A percentile compares a stretch with the other conserved stretches of the same genome.
phyloP scores from a whole-genome alignment of 2,113 vertebrate species.

The Platanista minor region DNA sequence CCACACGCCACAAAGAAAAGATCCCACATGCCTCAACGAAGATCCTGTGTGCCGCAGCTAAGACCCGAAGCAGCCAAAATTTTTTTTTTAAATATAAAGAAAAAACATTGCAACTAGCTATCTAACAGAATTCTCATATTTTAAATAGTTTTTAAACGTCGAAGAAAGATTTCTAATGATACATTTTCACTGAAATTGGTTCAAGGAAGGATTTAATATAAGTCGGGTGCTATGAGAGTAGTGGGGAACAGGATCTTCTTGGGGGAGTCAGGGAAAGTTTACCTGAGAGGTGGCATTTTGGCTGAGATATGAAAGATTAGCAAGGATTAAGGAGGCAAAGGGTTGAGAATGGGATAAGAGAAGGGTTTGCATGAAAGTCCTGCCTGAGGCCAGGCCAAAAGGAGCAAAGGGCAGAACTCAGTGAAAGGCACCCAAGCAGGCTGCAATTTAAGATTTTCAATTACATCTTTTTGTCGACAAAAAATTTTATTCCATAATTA shows the following conservation, averaged over 20 bases:
- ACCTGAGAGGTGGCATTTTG: neutral
- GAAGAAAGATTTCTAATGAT: neutral
- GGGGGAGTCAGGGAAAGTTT: neutral
- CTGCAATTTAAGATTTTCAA: neutral
- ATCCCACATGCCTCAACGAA: too few relatives aligned
- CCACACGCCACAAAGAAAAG: too few relatives aligned
- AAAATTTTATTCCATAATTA: neutral
- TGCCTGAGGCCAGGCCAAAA: neutral
- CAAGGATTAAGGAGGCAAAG: neutral
- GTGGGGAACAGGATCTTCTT: neutral
- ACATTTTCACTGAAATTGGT: neutral
- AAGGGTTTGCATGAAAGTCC: neutral
- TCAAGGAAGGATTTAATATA: neutral
- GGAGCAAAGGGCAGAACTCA: neutral
- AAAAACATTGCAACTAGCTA: neutral
- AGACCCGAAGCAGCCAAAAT: too few relatives aligned
- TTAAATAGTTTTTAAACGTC: neutral
- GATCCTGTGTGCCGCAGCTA: too few relatives aligned
- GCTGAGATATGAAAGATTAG: neutral
- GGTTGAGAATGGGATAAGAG: rapidly evolving
- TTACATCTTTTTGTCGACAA: neutral
- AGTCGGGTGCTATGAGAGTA: neutral
- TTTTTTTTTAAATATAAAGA: too few relatives aligned
- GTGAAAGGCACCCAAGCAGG: neutral
- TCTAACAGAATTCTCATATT: neutral